Base-by-base conservation (phyloP, 1,140 invertebrate species). In the Neodiprion lecontei region DNA sequence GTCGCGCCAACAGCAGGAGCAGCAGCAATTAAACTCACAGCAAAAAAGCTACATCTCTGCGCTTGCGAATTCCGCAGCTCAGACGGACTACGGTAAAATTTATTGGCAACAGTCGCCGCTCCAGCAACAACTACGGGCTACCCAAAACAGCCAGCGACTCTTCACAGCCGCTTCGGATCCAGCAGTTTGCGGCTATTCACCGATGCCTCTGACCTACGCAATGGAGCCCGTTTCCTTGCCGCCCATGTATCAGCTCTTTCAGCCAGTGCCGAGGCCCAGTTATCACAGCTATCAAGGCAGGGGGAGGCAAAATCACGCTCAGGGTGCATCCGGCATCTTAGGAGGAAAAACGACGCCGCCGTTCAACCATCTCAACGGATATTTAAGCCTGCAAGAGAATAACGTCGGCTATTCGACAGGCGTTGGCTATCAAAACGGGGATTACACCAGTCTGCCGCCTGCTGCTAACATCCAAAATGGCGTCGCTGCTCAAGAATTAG, bases 161-260 rank as follows among this genome's bases (percentile, higher is more conserved):
- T 89, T 90, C 75, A 84, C 90, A 14, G 84, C 89, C 3, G 86
- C 88, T 76, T 88, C 89, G 0, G 89, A 90, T 75, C 87, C 89
- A 7, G 86, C 88, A 67, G 87, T 89, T 14, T 89, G 88, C 67
- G 88, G 88, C 72, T 91, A 91, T 77, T 87, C 89, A 0, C 78
- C 86, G 4, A 84, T 89, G 75, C 88, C 89, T 10, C 80, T 90
- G 69, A 86, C 88, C 7, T 89, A 88, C 40, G 73, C 88, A 0
- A 86, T 89, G 83, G 90, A 91, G 75, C 89, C 90, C 0, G 85
- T 91, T 78, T 91, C 90, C 9, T 79, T 91, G 69, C 89, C 90
- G 2, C 74, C 82, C 0, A 84, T 89, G 79, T 88, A 87, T 75
- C 82, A 81, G 3, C 48, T 87, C 8, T 86, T 85, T 66, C 84